Conservation (phyloP, 2,113 vertebrate species). For the Nannobrachium achirus region DNA sequence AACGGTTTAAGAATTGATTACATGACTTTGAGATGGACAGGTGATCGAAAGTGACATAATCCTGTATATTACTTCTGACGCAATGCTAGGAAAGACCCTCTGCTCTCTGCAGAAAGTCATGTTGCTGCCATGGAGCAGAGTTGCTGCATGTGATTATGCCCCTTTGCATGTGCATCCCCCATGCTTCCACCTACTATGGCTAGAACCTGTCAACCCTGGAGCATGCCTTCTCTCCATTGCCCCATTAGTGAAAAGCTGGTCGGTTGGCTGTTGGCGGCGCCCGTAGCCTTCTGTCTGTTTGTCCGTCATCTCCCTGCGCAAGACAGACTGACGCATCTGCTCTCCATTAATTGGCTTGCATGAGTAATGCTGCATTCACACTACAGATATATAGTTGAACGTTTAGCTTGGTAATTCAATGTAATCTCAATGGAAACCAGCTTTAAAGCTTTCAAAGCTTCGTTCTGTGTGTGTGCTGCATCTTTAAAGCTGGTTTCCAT, state of each 20-base stretch:
- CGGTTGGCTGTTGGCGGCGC: conserved; percentile 16
- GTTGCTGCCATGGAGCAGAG: background rate
- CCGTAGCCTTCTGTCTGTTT: conserved; percentile 24
- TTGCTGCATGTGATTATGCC: conserved; percentile 1
- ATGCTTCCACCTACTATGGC: conserved; percentile 1
- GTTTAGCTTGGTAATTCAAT: no score
- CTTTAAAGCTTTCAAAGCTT: no score
- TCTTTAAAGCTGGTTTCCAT: no score
- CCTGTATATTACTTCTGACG: background rate
- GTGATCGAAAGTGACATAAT: background rate
- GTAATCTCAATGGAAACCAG: no score
- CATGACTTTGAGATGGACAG: background rate
- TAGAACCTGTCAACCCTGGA: conserved; percentile 17
- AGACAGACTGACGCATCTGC: background rate
- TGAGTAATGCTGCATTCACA: no score
- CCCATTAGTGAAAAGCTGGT: conserved; percentile 24
- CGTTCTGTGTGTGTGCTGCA: no score
- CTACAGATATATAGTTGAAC: no score
- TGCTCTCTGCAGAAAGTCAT: background rate
- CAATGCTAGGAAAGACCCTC: background rate
- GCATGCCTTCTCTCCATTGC: conserved; percentile 24
- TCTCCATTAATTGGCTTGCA: conserved; percentile 21
- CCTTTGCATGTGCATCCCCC: background rate
- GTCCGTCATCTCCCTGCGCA: background rate
- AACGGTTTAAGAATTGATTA: background rate